Percentiles rank a stretch among this genome's conserved stretches.
Evolutionary conservation across 2,113 vertebrate genomes (phyloP).

Genomic region (Pollimyrus isidori): DNA sequence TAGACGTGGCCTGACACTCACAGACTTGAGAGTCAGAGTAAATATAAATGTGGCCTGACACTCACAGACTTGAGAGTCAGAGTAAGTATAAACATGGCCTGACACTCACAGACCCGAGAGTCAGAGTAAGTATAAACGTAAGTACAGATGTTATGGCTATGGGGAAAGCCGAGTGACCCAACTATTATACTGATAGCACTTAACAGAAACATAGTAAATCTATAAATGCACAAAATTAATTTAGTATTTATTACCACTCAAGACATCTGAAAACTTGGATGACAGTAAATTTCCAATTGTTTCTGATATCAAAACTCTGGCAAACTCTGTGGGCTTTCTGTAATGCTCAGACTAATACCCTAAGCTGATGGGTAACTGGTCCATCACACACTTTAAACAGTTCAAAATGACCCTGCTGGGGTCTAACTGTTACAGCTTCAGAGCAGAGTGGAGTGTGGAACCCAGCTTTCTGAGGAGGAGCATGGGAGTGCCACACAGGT

Average conservation of each 20-base stretch:
- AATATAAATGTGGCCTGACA: no score
- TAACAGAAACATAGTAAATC: neutral
- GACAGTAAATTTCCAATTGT: neutral
- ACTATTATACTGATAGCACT: neutral
- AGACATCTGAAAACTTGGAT: neutral
- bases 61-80: no score
- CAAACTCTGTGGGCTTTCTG: neutral
- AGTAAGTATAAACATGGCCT: no score
- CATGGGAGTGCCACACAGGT: neutral
- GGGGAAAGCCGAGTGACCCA: neutral
- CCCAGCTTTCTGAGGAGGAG: neutral
- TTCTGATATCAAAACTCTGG: neutral
- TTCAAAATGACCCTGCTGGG: neutral
- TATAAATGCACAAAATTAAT: neutral
- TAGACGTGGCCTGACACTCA: neutral
- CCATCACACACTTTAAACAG: neutral
- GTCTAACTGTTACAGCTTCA: slow-evolving; percentile 12
- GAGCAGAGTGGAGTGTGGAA: slow-evolving; percentile 10
- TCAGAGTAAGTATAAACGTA: neutral
- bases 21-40: no score
- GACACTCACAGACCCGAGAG: no score
- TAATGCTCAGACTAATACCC: neutral
- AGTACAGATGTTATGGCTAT: neutral
- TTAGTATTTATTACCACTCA: neutral
- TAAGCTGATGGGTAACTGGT: neutral